A percentile compares a stretch with the other conserved stretches of the same genome.
These are phyloP conservation scores for Trilocha varians DNA, from an alignment of 2,888 invertebrate species.

Conservation along the genomic window DNA sequence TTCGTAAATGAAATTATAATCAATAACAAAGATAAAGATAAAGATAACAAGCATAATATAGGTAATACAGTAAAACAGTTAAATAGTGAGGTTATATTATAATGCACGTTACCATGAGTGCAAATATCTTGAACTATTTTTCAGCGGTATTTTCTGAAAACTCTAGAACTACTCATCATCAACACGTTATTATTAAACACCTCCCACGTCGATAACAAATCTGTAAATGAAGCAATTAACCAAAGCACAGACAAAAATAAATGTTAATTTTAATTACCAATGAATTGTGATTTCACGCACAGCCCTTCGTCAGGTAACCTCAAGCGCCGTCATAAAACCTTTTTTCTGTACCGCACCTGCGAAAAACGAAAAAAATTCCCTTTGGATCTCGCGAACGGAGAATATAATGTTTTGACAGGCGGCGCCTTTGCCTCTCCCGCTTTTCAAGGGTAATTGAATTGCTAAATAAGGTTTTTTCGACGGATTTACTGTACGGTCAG, in stretches of 20 bases:
- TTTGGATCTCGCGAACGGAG: conserved; percentile 17
- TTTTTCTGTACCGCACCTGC: conserved; percentile 58
- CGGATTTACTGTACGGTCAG: neutral
- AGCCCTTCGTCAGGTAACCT: conserved; percentile 23
- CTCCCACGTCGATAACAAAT: too few species aligned
- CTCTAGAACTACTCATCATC: too few species aligned
- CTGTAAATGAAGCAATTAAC: neutral
- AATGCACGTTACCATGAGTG: too few species aligned
- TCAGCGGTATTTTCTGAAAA: too few species aligned
- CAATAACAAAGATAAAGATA: too few species aligned
- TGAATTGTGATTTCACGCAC: conserved; percentile 10
- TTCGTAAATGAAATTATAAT: too few species aligned
- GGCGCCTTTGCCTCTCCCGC: conserved; percentile 39
- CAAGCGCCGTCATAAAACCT: conserved; percentile 60
- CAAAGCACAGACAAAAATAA: neutral
- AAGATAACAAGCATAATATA: too few species aligned
- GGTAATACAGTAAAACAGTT: too few species aligned
- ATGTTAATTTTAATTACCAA: conserved; percentile 3
- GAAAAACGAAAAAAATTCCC: conserved; percentile 31
- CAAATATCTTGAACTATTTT: too few species aligned
- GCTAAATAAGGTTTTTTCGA: conserved; percentile 1
- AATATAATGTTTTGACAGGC: conserved; percentile 56
- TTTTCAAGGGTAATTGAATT: conserved; percentile 32
- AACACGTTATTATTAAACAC: too few species aligned
- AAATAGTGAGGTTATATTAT: too few species aligned